A percentile compares a stretch with the other conserved stretches of the same genome.
Evolutionary conservation across 2,888 invertebrate genomes (phyloP).

Genomic region (Mechanitis messenoides): DNA sequence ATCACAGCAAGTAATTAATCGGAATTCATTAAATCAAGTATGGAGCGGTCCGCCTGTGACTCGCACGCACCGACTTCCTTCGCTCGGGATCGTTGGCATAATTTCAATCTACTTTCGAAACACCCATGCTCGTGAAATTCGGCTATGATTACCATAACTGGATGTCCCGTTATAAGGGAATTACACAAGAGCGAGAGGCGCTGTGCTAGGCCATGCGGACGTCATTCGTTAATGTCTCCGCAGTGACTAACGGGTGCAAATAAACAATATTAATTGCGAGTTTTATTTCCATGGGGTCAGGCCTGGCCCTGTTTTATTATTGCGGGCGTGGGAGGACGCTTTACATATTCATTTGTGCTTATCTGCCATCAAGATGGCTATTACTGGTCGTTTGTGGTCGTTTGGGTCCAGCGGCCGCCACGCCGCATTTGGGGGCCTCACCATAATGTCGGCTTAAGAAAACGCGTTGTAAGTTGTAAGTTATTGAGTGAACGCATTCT

Average conservation of each 20-base stretch:
- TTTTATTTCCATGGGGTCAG: constrained; percentile 58
- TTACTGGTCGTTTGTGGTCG: constrained; percentile 60
- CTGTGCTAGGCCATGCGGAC: constrained; percentile 25
- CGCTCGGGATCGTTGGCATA: constrained; percentile 45
- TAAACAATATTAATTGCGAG: constrained; percentile 71
- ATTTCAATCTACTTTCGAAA: constrained; percentile 65
- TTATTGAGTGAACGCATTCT: constrained; percentile 52
- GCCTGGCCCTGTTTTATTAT: constrained; percentile 51
- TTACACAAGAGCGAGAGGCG: constrained; percentile 23
- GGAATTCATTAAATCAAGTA: constrained; percentile 37
- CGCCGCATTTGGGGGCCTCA: constrained; percentile 49
- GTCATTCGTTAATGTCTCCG: constrained; percentile 52
- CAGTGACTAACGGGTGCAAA: constrained; percentile 67
- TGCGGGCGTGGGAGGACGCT: constrained; percentile 64
- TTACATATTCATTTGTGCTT: constrained; percentile 73
- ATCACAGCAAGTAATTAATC: constrained; percentile 45
- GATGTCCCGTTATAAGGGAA: constrained; percentile 4
- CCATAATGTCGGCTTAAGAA: constrained; percentile 23
- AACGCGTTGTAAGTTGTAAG: constrained; percentile 50
- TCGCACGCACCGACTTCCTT: constrained; percentile 33
- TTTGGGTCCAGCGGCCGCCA: constrained; percentile 38
- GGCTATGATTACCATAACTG: constrained; percentile 71
- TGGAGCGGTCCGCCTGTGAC: constrained; percentile 18
- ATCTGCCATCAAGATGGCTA: constrained; percentile 63
- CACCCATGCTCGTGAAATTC: constrained; percentile 62